phyloP scores from a whole-genome alignment of 2,888 invertebrate species.

The Leistus spinibarbis region DNA sequence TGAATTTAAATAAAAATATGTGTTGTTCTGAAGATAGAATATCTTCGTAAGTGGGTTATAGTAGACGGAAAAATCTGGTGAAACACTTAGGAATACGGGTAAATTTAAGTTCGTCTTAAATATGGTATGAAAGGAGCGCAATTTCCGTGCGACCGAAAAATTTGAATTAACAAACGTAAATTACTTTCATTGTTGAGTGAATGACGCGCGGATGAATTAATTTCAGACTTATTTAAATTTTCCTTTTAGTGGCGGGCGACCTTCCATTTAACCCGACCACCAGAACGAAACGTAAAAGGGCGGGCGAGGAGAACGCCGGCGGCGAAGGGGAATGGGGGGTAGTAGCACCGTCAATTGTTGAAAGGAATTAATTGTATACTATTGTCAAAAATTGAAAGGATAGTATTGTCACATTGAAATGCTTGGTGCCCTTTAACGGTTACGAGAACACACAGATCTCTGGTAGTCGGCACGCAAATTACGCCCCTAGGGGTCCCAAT shows the following conservation, averaged over 20 bases:
- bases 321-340: not conserved
- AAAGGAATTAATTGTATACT: conserved; percentile 38
- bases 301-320: not conserved
- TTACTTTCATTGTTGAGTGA: conserved; percentile 33
- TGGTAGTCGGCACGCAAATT: conserved; percentile 22
- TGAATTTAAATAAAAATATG: not conserved
- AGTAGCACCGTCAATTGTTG: conserved; percentile 22
- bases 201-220: conserved; percentile 31
- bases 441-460: not conserved
- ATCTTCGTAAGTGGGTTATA: not conserved
- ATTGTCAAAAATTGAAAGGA: conserved; percentile 39
- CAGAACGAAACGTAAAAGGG: conserved; percentile 1
- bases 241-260: conserved; percentile 29
- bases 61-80: not conserved
- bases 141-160: conserved; percentile 27
- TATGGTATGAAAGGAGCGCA: conserved; percentile 23
- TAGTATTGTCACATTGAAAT: conserved; percentile 34
- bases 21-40: not conserved
- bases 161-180: conserved; percentile 37
- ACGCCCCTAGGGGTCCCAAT: conserved; percentile 1
- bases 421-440: conserved; percentile 21
- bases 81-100: conserved; percentile 2
- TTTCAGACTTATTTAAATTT: conserved; percentile 35
- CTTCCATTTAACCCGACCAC: conserved; percentile 28
- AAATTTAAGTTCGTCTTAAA: conserved; percentile 24